A percentile compares a stretch with the other conserved stretches of the same genome.
These are phyloP conservation scores for Hesperophylax magnus DNA, from an alignment of 1,140 invertebrate genomes.

Conservation along the genomic window DNA sequence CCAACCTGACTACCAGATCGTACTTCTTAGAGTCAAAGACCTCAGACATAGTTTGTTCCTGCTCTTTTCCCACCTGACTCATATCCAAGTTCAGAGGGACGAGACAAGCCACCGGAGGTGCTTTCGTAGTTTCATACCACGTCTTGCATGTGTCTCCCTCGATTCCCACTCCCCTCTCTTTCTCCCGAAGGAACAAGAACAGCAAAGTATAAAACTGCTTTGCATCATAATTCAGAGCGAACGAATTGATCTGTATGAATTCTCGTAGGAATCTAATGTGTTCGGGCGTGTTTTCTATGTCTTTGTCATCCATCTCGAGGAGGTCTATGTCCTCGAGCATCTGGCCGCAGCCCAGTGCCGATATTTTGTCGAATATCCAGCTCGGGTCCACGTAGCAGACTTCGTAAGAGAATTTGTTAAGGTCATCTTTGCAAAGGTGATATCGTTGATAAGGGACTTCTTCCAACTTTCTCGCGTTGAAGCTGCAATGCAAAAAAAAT, in stretches of 20 bases:
- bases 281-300: slow-evolving; percentile 63
- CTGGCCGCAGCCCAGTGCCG: slow-evolving; percentile 76
- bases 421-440: slow-evolving; percentile 64
- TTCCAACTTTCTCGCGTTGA: slow-evolving; percentile 85
- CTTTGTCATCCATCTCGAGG: slow-evolving; percentile 62
- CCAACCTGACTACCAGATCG: slow-evolving; percentile 73
- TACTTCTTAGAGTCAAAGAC: slow-evolving; percentile 66
- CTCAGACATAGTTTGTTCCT: slow-evolving; percentile 63
- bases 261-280: slow-evolving; percentile 76
- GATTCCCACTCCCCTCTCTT: slow-evolving; percentile 62
- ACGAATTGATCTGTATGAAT: slow-evolving; percentile 76
- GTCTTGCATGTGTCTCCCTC: slow-evolving; percentile 63
- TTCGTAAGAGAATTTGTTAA: slow-evolving; percentile 63
- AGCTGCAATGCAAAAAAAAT: slow-evolving; percentile 66
- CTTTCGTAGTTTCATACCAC: slow-evolving; percentile 65
- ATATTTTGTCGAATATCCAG: slow-evolving; percentile 84
- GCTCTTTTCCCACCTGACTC: slow-evolving; percentile 55
- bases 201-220: slow-evolving; percentile 82
- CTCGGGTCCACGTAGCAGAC: slow-evolving; percentile 75
- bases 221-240: slow-evolving; percentile 81
- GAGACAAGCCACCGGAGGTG: slow-evolving; percentile 71
- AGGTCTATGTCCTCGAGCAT: slow-evolving; percentile 78
- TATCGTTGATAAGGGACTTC: slow-evolving; percentile 84
- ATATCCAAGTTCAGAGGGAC: slow-evolving; percentile 65
- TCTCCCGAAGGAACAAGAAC: slow-evolving; percentile 70